phyloP scores from a whole-genome alignment of 2,113 vertebrate genomes.

The Plectropomus leopardus region DNA sequence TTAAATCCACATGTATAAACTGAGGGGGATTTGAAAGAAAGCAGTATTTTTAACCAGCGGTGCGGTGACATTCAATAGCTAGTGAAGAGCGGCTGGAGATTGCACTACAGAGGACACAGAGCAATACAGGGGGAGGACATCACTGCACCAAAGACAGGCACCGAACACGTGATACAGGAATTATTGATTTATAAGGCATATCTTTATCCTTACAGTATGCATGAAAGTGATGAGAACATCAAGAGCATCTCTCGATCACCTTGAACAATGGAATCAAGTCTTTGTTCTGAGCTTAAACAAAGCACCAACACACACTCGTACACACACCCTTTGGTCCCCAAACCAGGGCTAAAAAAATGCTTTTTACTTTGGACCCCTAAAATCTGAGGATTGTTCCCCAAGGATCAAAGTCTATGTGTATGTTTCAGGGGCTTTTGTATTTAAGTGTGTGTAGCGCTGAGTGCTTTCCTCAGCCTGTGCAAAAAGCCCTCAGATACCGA shows the following conservation, averaged over 20 bases:
- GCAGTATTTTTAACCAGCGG: slow-evolving; percentile 78
- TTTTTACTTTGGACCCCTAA: slow-evolving; percentile 74
- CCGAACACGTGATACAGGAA: slow-evolving; percentile 61
- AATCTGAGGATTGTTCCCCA: slow-evolving; percentile 80
- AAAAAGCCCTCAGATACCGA: slow-evolving; percentile 82
- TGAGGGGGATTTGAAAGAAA: slow-evolving; percentile 73
- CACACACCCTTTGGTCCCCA: slow-evolving; percentile 65
- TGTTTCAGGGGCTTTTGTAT: slow-evolving; percentile 76
- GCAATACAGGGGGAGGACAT: slow-evolving; percentile 64
- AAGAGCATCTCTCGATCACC: slow-evolving; percentile 73
- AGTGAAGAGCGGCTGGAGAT: slow-evolving; percentile 62
- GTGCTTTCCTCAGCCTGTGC: slow-evolving; percentile 79
- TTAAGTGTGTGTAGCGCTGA: slow-evolving; percentile 69
- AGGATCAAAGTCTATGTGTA: slow-evolving; percentile 86
- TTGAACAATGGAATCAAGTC: slow-evolving; percentile 66
- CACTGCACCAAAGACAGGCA: slow-evolving; percentile 56
- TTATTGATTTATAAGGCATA: slow-evolving; percentile 84
- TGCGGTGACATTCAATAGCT: slow-evolving; percentile 79
- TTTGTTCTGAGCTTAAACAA: slow-evolving; percentile 76
- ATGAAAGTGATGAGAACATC: slow-evolving; percentile 70
- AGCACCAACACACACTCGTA: slow-evolving; percentile 27
- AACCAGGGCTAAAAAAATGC: slow-evolving; percentile 55
- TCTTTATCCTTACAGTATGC: slow-evolving; percentile 80
- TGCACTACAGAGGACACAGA: slow-evolving; percentile 66
- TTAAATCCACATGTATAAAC: slow-evolving; percentile 82